Base-by-base conservation (phyloP, 2,797 vertebrate genomes). In the Brachyalestes nurse region DNA sequence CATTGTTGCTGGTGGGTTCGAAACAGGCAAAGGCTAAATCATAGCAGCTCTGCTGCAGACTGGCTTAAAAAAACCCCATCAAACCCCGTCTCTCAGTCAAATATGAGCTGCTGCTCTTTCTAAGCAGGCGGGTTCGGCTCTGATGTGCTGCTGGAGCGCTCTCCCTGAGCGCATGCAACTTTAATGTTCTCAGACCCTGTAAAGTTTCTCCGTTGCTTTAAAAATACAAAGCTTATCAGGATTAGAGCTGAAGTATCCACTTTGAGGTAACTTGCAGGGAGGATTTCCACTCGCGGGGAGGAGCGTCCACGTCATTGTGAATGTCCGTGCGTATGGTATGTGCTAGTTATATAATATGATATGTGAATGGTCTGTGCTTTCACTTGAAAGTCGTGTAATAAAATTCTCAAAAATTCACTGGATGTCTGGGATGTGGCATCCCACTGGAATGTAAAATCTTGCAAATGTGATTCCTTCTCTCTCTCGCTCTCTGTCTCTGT, bases 201-300 rank as follows among this genome's bases (percentile, higher is more conserved):
- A 82, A 83, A 83, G 76, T 86, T 88, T 72, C 65, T 73, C 64
- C 57, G 21, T 67, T 83, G 70, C 82, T 80, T 84, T 84, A 88
- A 85, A 87, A 86, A 88, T 81, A 89, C 83, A 81, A 87, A 77
- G 73, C 38, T 72, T 51, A 73, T 60, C 28, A 5, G 17, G 80
- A 82, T 79, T 78, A 73, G 45, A 21, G 42, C 55, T 53, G 71
- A 6, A 53, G 21, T 60, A 25, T 19, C 47, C 55, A 51, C 51
- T 72, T 66, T 77, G 72, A 73, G 70, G 51, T 40, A 25, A 66
- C 23, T 67, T 67, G 13, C 10, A 61, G 23, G 7, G 8, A 34
- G 42, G 25, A 65, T 66, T 72, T 67, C 34, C 25, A 14, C 28
- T 28, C 28, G 28, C 28, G 28, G 28, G 28, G 28, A 34, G 34